These are phyloP conservation scores for Oreochromis tanganicae DNA, from an alignment of 2,113 vertebrate species.

Conservation along the genomic window DNA sequence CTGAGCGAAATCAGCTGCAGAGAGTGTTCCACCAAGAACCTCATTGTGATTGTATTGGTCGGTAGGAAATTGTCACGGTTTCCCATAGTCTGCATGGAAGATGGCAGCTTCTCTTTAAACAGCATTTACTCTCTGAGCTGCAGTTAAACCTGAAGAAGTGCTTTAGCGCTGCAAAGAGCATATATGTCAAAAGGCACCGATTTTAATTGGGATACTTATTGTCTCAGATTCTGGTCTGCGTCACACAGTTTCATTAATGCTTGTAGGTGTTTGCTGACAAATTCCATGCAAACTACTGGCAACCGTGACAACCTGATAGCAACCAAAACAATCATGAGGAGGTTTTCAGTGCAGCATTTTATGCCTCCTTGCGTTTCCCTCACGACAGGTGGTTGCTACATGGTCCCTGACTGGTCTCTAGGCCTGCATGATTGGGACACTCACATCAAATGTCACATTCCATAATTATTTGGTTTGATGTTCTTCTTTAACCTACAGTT, in stretches of 20 bases:
- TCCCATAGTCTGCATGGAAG: not conserved
- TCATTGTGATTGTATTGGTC: not conserved
- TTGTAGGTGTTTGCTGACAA: not conserved
- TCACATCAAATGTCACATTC: not conserved
- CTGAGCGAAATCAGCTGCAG: not conserved
- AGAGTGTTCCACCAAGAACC: not conserved
- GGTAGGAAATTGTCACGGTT: fast-evolving
- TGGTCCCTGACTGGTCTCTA: not conserved
- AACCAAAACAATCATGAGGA: not conserved
- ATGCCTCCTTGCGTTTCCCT: not conserved
- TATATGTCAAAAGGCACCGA: not conserved
- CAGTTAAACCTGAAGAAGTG: not conserved
- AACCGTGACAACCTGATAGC: not conserved
- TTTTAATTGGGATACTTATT: not conserved
- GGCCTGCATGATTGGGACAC: not conserved
- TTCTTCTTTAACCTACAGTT: not conserved
- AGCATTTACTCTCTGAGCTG: not conserved
- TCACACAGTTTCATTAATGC: not conserved
- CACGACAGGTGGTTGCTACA: not conserved
- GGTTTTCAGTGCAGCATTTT: not conserved
- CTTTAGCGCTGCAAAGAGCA: not conserved
- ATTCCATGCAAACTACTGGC: not conserved
- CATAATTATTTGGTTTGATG: not conserved
- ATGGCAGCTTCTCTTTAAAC: not conserved
- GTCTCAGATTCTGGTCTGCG: fast-evolving